Evolutionary conservation across 2,797 vertebrate genomes (phyloP).

Genomic region (Coilia nasus): DNA sequence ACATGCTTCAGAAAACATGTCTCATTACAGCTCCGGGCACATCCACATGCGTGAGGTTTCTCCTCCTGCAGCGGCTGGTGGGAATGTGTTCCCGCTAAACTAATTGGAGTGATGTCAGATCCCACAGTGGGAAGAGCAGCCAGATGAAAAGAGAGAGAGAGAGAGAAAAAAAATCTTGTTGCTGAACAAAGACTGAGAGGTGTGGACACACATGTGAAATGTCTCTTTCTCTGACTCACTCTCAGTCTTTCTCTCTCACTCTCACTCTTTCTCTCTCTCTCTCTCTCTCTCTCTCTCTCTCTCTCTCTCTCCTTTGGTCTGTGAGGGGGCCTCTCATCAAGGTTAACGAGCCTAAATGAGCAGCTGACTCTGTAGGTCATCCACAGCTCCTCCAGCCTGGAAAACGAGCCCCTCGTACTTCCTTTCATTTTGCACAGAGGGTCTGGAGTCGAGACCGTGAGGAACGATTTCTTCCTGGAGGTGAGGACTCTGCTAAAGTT

Average conservation of each 20-base stretch:
- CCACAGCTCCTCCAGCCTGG: neutral
- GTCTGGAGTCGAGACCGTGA: too few relatives aligned
- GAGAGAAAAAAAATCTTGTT: neutral
- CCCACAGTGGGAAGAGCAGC: neutral
- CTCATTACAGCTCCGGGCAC: neutral
- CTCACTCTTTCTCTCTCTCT: neutral
- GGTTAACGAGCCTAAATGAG: neutral
- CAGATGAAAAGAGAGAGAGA: neutral
- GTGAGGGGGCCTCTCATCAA: neutral
- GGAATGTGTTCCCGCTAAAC: neutral
- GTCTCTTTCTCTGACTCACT: neutral
- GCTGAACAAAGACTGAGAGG: neutral
- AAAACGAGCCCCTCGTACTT: too few relatives aligned
- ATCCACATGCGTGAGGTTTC: neutral
- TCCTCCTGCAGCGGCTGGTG: neutral
- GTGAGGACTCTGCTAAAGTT: too few relatives aligned
- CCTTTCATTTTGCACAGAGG: too few relatives aligned
- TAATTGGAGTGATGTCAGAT: constrained; percentile 18
- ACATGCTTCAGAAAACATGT: constrained; percentile 7
- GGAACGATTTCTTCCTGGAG: too few relatives aligned
- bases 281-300: neutral
- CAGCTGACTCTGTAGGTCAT: neutral
- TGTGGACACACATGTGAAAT: neutral
- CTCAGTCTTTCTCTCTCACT: neutral
- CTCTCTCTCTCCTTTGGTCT: neutral